Evolutionary conservation across 2,113 vertebrate species (phyloP).

Genomic region (Cyanoderma ruficeps): DNA sequence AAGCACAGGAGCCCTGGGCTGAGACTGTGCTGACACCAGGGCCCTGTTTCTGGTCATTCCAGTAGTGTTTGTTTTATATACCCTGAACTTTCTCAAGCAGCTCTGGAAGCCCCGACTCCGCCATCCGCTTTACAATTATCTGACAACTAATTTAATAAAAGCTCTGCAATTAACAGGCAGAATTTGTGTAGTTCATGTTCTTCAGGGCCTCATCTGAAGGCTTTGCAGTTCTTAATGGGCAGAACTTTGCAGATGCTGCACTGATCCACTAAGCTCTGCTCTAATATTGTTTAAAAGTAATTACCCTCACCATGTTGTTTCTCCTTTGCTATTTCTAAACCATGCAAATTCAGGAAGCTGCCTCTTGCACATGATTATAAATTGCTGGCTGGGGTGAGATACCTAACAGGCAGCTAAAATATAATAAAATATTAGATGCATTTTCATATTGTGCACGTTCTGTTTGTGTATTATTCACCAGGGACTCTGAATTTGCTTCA

Average conservation of each 20-base stretch:
- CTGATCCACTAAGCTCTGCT: neutral
- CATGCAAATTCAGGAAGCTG: neutral
- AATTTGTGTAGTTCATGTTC: neutral
- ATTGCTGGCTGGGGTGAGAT: neutral
- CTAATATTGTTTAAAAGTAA: neutral
- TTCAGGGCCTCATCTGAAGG: neutral
- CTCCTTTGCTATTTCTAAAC: neutral
- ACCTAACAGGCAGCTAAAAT: neutral
- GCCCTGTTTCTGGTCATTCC: neutral
- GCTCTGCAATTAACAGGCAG: neutral
- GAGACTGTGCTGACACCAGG: neutral
- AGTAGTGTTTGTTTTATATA: neutral
- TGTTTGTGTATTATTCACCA: neutral
- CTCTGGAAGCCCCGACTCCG: neutral
- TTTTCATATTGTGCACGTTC: neutral
- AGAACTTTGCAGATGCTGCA: neutral
- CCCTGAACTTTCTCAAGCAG: neutral
- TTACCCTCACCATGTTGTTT: neutral
- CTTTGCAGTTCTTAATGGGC: neutral
- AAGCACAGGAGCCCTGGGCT: neutral
- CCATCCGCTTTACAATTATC: neutral
- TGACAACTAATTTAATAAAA: neutral
- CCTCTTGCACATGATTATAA: neutral
- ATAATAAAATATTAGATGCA: neutral
- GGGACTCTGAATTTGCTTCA: neutral